Base-by-base conservation (phyloP, 2,888 invertebrate genomes). In the Sepioteuthis lessoniana region DNA sequence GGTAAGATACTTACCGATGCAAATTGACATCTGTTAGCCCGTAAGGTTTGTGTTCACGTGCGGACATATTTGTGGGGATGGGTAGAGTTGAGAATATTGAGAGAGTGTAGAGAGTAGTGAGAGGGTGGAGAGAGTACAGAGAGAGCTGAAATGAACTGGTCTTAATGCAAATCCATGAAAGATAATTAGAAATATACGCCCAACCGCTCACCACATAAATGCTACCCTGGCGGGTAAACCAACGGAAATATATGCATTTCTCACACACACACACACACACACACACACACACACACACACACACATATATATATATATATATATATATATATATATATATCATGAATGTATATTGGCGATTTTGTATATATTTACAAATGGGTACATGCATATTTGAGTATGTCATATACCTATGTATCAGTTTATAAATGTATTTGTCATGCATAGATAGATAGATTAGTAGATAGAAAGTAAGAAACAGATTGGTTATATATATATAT, bases 241-340 rank as follows among this genome's bases (percentile, higher is more conserved):
- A n/a, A 13, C 16, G 0, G 76, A 13, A 0, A 13, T 35, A n/a
- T 76, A 76, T n/a, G n/a, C n/a, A n/a, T 1, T 10, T n/a, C n/a
- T n/a, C n/a, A n/a, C n/a, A n/a, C 10, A n/a, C n/a, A 76, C 8
- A 0, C 1, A 76, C 8, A 2, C 0, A n/a, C n/a, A 76, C 2
- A 8, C 2, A 19, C n/a, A n/a, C n/a, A 76, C n/a, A 31, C 8
- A 76, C n/a, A 76, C 8, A 31, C 1, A 5, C 1, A n/a, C n/a
- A 76, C n/a, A 31, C 8, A 31, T 60, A 60, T 60, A n/a, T 76
- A 76, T n/a, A 76, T 76, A 76, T 76, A 76, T 76, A 76, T n/a
- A n/a, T n/a, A 76, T n/a, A 76, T 55, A 76, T n/a, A 76, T 8
- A 76, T 76, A n/a, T n/a, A 76, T 76, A n/a, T 76, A 76, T 21